Evolutionary conservation across 2,888 invertebrate species (phyloP).

Genomic region (Coenonympha glycerion): DNA sequence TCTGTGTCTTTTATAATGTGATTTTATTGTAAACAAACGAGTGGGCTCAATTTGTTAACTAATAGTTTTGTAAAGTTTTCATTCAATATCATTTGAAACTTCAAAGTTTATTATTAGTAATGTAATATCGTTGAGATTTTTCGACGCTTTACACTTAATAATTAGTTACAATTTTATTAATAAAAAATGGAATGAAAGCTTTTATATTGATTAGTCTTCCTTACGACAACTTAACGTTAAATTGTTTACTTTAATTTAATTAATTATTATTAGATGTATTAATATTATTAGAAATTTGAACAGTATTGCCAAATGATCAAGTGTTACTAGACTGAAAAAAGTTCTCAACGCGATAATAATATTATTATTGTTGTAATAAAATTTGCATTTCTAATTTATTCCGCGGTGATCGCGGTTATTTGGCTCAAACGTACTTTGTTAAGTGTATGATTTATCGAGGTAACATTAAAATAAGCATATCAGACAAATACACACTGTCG

Average conservation of each 20-base stretch:
- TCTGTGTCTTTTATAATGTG: slow-evolving; percentile 24
- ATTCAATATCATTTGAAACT: slow-evolving; percentile 10
- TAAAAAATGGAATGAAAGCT: slow-evolving; percentile 19
- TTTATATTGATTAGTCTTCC: slow-evolving; percentile 61
- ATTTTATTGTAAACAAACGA: slow-evolving; percentile 5
- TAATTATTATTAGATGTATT: too few relatives aligned
- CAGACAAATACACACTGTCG: slow-evolving; percentile 45
- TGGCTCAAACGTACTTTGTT: slow-evolving; percentile 48
- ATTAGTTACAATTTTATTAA: slow-evolving; percentile 20
- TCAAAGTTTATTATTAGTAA: slow-evolving; percentile 12
- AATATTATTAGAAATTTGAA: slow-evolving; percentile 54
- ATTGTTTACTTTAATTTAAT: slow-evolving; percentile 50
- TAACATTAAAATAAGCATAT: slow-evolving; percentile 48
- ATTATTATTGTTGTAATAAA: slow-evolving; percentile 32
- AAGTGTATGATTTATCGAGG: slow-evolving; percentile 31
- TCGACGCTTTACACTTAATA: slow-evolving; percentile 6
- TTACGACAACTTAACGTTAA: slow-evolving; percentile 49
- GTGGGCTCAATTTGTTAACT: slow-evolving; percentile 17
- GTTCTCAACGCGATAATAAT: too few relatives aligned
- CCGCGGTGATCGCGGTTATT: slow-evolving; percentile 33
- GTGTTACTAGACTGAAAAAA: slow-evolving; percentile 69
- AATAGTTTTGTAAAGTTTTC: slow-evolving; percentile 8
- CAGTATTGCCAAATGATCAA: slow-evolving; percentile 75
- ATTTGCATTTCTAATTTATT: slow-evolving; percentile 30
- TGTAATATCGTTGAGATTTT: slow-evolving; percentile 9